These are phyloP conservation scores for Scotopteryx bipunctaria DNA, from an alignment of 2,888 invertebrate genomes.

Conservation along the genomic window DNA sequence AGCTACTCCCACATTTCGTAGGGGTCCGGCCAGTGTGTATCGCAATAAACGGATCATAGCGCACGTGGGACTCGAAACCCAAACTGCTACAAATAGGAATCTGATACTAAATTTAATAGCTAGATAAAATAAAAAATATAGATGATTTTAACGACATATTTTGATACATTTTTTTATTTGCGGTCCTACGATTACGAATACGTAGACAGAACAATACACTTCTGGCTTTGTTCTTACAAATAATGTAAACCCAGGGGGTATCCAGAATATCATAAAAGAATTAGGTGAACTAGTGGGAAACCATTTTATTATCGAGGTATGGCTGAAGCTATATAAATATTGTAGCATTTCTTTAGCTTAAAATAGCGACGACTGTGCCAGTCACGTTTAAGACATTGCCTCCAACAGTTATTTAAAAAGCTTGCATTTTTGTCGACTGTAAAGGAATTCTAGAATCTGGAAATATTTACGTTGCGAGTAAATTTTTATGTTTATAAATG, in stretches of 20 bases:
- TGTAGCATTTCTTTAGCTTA: slow-evolving; percentile 17
- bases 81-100: not conserved
- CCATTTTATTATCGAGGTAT: too few relatives aligned
- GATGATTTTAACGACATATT: too few relatives aligned
- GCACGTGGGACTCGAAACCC: slow-evolving; percentile 8
- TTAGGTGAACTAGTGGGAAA: too few relatives aligned
- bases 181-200: too few relatives aligned
- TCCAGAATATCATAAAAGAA: too few relatives aligned
- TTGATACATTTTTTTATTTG: too few relatives aligned
- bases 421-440: slow-evolving; percentile 36
- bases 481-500: too few relatives aligned
- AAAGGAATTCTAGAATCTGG: slow-evolving; percentile 39
- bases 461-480: too few relatives aligned
- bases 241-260: too few relatives aligned
- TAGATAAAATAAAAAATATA: too few relatives aligned
- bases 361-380: slow-evolving; percentile 30
- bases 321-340: not conserved
- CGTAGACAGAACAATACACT: too few relatives aligned
- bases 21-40: not conserved
- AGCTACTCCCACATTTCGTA: not conserved
- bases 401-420: slow-evolving; percentile 45
- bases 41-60: slow-evolving; percentile 2
- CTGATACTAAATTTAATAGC: slow-evolving; percentile 6
- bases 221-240: too few relatives aligned
- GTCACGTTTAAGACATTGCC: slow-evolving; percentile 42